These are phyloP conservation scores for Ptychobarbus kaznakovi DNA, from an alignment of 2,797 vertebrate genomes.

Conservation along the genomic window DNA sequence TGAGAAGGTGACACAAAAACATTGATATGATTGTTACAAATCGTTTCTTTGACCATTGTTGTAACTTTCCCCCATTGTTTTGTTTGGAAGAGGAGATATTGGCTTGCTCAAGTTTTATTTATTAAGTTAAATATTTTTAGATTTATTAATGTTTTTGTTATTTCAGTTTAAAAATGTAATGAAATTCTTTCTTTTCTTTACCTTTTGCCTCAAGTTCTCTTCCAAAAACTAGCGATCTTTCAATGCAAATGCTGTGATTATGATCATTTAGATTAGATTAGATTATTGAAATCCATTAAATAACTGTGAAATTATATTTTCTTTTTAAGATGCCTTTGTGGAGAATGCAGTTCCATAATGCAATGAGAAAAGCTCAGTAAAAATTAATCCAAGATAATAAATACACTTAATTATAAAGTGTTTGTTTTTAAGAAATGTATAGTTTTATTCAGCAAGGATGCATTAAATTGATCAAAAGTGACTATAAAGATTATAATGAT, in stretches of 20 bases:
- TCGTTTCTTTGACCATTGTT: neutral
- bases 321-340: neutral
- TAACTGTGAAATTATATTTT: neutral
- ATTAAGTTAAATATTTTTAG: neutral
- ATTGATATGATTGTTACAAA: neutral
- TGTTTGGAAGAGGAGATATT: neutral
- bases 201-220: neutral
- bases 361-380: neutral
- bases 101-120: neutral
- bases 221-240: neutral
- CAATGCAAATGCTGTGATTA: neutral
- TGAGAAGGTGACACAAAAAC: constrained; percentile 4
- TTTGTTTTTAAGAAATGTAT: neutral
- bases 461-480: neutral
- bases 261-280: neutral
- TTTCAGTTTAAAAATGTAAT: neutral
- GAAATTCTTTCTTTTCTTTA: neutral
- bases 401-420: neutral
- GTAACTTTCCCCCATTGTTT: neutral
- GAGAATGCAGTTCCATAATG: neutral
- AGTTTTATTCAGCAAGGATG: neutral
- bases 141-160: neutral
- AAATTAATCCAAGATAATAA: neutral
- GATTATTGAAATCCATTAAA: neutral
- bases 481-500: neutral